Base-by-base conservation (phyloP, 2,113 vertebrate species). In the Syngnathus floridae region DNA sequence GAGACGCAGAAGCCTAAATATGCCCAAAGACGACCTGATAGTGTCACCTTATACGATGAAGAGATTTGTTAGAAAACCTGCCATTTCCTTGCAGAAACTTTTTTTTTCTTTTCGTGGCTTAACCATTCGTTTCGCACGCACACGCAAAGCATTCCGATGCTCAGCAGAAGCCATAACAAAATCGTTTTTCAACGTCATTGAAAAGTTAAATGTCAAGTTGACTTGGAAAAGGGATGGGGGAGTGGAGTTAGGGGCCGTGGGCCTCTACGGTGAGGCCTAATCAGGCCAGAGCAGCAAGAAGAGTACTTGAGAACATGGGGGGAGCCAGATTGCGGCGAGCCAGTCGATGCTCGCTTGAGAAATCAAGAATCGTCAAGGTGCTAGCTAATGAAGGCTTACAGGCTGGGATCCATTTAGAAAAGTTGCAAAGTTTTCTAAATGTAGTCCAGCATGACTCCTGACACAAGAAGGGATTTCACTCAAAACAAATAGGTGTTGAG, bases 161-260 rank as follows among this genome's bases (percentile, higher is more conserved):
- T 74, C 72, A 71, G 69, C 49, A 66, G 65, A 70, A 69, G 74
- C 67, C 46, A 60, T 70, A 78, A 75, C 36, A 74, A 72, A 75
- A 49, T 58, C n/a, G 10, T 63, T 81, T 60, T 52, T 72, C 76
- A 41, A 77, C 55, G 66, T 69, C 63, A 41, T 64, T 8, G 57
- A 70, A 71, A 72, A 68, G 70, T 45, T 72, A 75, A 80, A 79
- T 36, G 62, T 79, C 60, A 45, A 75, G 68, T 71, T 70, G 40
- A 66, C 66, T 63, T 77, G 36, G 38, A 64, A 40, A 62, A 40
- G 35, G 16, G 12, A 17, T 9, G 8, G 10, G 31, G 35, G 4
- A 41, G 12, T 41, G 7, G 26, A 6, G 19, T 31, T 31, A 31
- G 26, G 26, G 26, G 26, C 26, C 26, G 26, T 36, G 12, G 35